These are phyloP conservation scores for Dendrophyllia cribrosa DNA, from an alignment of 64 coral and sea anemone genomes.

Conservation along the genomic window DNA sequence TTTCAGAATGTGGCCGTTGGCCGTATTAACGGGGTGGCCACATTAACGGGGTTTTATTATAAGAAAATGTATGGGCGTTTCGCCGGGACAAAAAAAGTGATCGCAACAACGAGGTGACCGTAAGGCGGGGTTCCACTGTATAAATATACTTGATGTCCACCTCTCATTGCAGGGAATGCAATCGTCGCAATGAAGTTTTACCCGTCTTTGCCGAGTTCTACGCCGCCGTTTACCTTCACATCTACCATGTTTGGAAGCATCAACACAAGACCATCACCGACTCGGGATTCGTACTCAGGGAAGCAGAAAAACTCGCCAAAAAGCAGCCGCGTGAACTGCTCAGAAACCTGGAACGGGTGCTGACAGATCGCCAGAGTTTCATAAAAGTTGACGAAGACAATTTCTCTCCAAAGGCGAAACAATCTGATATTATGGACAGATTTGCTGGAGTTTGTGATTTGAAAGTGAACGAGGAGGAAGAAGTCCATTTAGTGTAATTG, in stretches of 20 bases:
- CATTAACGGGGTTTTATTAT: no score
- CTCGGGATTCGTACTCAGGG: slow-evolving; percentile 92
- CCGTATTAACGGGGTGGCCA: no score
- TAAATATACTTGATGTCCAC: no score
- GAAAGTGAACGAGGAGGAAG: slow-evolving; percentile 92
- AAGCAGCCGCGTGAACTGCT: slow-evolving; percentile 65
- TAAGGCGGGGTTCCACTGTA: no score
- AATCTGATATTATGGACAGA: slow-evolving; percentile 66
- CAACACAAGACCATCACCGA: slow-evolving; percentile 97
- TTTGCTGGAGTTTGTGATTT: slow-evolving; percentile 98
- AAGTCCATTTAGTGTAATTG: slow-evolving; percentile 86
- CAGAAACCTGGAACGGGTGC: slow-evolving; percentile 67
- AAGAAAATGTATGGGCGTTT: no score
- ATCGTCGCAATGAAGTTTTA: slow-evolving; percentile 74
- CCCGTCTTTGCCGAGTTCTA: slow-evolving; percentile 90
- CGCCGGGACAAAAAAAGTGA: no score
- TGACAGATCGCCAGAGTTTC: slow-evolving; percentile 69
- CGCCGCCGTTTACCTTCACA: slow-evolving; percentile 70
- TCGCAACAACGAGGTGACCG: no score
- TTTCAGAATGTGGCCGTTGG: no score
- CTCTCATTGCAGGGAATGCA: slow-evolving; percentile 77
- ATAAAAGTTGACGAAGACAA: slow-evolving; percentile 80
- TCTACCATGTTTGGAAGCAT: slow-evolving; percentile 95
- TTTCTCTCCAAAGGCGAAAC: slow-evolving; percentile 67
- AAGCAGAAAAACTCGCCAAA: slow-evolving; percentile 92